A percentile compares a stretch with the other conserved stretches of the same genome.
Evolutionary conservation across 2,113 vertebrate species (phyloP).

Genomic region (Sebastes schlegelii): DNA sequence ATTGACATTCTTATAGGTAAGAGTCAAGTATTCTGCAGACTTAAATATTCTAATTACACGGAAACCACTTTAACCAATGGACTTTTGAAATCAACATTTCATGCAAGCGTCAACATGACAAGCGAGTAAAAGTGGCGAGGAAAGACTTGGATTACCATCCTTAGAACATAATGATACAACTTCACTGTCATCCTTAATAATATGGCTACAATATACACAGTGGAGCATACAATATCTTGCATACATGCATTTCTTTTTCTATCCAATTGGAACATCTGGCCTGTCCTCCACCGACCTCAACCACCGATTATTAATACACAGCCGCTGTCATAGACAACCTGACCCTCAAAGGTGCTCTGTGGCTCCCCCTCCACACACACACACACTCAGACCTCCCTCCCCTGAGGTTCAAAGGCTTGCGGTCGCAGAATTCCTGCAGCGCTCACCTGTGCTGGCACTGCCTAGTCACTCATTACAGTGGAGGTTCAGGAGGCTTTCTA

Average conservation of each 20-base stretch:
- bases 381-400: slow-evolving; percentile 4
- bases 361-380: not conserved
- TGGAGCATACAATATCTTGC: not conserved
- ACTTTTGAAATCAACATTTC: slow-evolving; percentile 10
- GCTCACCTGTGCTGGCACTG: slow-evolving; percentile 77
- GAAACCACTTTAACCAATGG: not conserved
- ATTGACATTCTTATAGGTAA: not conserved
- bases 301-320: slow-evolving; percentile 29
- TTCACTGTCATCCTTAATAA: not conserved
- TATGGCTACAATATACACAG: not conserved
- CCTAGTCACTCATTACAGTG: slow-evolving; percentile 72
- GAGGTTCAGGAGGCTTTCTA: slow-evolving; percentile 58
- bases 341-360: slow-evolving; percentile 16
- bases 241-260: not conserved
- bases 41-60: not conserved
- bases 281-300: slow-evolving; percentile 21
- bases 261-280: slow-evolving; percentile 3
- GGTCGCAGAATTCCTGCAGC: slow-evolving; percentile 67
- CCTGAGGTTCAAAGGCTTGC: slow-evolving; percentile 73
- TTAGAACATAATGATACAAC: not conserved
- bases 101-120: not conserved
- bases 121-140: not conserved
- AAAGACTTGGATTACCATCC: slow-evolving; percentile 1
- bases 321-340: slow-evolving; percentile 15
- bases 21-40: not conserved